Percentiles rank a stretch among this genome's conserved stretches.
These are phyloP conservation scores for Drosophila borborema DNA, from an alignment of 2,888 invertebrate genomes.

Conservation along the genomic window DNA sequence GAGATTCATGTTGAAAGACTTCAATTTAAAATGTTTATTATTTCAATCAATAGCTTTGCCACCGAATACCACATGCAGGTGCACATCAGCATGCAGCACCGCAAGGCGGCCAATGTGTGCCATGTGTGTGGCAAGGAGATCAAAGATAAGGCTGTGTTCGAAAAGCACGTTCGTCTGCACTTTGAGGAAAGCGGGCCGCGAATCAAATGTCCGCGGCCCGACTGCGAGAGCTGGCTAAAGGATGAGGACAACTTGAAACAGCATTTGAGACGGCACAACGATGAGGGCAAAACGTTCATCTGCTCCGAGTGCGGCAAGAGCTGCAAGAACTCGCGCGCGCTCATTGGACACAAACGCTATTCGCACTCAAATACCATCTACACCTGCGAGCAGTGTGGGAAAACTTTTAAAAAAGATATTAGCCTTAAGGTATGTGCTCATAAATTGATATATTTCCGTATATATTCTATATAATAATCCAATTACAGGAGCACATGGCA, in stretches of 20 bases:
- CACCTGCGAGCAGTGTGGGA: constrained; percentile 83
- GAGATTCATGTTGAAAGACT: neutral
- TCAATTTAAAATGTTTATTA: neutral
- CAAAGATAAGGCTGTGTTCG: constrained; percentile 83
- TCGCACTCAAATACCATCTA: constrained; percentile 82
- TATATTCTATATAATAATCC: constrained; percentile 1
- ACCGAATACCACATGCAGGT: constrained; percentile 82
- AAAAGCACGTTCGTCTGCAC: constrained; percentile 83
- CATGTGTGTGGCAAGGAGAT: constrained; percentile 85
- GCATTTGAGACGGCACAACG: constrained; percentile 83
- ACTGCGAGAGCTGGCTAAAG: constrained; percentile 84
- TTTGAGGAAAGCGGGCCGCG: constrained; percentile 83
- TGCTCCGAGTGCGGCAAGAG: constrained; percentile 83
- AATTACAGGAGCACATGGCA: constrained; percentile 83
- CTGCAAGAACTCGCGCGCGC: constrained; percentile 82
- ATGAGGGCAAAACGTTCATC: constrained; percentile 74
- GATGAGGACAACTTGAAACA: constrained; percentile 83
- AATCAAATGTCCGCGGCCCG: constrained; percentile 83
- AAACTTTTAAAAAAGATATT: constrained; percentile 84
- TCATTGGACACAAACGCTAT: constrained; percentile 83
- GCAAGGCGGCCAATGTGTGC: constrained; percentile 83
- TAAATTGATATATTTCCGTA: no score
- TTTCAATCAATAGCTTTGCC: constrained; percentile 75
- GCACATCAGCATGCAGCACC: constrained; percentile 82
- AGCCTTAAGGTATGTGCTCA: constrained; percentile 74